Percentiles rank a stretch among this genome's conserved stretches.
These are phyloP conservation scores for Tympanuchus pallidicinctus DNA, from an alignment of 2,113 vertebrate genomes.

Conservation along the genomic window DNA sequence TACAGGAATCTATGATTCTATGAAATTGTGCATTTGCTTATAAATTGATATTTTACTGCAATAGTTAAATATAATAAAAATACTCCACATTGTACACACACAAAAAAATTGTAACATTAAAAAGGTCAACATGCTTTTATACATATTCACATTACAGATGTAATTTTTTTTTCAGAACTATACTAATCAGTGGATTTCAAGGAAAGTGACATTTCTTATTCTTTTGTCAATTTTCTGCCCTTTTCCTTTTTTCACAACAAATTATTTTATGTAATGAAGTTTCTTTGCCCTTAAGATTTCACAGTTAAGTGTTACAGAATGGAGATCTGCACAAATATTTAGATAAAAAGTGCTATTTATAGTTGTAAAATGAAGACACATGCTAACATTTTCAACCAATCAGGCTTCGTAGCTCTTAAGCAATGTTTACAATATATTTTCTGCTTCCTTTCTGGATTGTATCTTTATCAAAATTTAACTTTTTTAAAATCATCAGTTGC, in stretches of 20 bases:
- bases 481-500: not conserved
- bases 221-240: not conserved
- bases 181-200: not conserved
- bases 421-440: not conserved
- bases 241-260: not conserved
- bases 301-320: not conserved
- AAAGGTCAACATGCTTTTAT: not conserved
- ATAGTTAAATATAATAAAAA: not conserved
- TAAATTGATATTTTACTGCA: not conserved
- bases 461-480: slow-evolving; percentile 25
- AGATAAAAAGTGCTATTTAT: not conserved
- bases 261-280: slow-evolving; percentile 2
- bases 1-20: not conserved
- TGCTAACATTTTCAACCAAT: not conserved
- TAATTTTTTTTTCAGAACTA: not conserved
- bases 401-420: not conserved
- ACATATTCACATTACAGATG: not conserved
- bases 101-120: not conserved
- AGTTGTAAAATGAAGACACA: not conserved
- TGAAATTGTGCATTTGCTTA: not conserved
- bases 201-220: not conserved
- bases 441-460: not conserved
- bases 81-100: not conserved
- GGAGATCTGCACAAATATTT: not conserved
- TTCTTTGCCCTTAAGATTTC: slow-evolving; percentile 1